Evolutionary conservation across 1,140 invertebrate genomes (phyloP).

Genomic region (honey bee (Apis mellifera)): DNA sequence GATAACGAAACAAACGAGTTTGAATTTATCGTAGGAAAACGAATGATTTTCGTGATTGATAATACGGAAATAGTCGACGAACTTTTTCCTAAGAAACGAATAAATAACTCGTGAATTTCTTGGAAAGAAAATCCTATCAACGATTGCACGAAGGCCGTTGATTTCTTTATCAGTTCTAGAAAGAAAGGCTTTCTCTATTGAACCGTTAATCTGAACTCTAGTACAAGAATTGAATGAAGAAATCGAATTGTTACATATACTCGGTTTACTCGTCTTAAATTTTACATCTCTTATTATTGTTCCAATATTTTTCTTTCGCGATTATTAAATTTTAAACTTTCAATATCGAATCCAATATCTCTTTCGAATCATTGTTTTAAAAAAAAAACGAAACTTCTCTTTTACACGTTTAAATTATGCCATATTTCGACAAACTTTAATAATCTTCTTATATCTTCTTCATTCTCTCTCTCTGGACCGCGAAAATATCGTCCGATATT

Average conservation of each 20-base stretch:
- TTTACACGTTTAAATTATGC: not conserved
- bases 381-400: not conserved
- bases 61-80: not conserved
- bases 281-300: not conserved
- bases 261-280: not conserved
- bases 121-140: constrained; percentile 38
- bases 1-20: not conserved
- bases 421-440: not conserved
- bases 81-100: not conserved
- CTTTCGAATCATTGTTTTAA: not conserved
- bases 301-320: too few species aligned
- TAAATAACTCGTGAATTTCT: constrained; percentile 31
- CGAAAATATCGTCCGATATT: constrained; percentile 9
- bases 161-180: constrained; percentile 39
- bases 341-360: not conserved
- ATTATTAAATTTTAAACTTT: not conserved
- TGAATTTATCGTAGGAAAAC: not conserved
- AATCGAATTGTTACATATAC: not conserved
- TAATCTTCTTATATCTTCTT: not conserved
- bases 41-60: constrained; percentile 19
- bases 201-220: constrained; percentile 18
- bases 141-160: constrained; percentile 13
- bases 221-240: not conserved
- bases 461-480: not conserved
- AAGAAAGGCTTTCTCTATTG: constrained; percentile 10